Evolutionary conservation across 2,888 invertebrate genomes (phyloP), one percentile per base, ranked within the genome.

Genomic region (Notocelia uddmanniana): DNA sequence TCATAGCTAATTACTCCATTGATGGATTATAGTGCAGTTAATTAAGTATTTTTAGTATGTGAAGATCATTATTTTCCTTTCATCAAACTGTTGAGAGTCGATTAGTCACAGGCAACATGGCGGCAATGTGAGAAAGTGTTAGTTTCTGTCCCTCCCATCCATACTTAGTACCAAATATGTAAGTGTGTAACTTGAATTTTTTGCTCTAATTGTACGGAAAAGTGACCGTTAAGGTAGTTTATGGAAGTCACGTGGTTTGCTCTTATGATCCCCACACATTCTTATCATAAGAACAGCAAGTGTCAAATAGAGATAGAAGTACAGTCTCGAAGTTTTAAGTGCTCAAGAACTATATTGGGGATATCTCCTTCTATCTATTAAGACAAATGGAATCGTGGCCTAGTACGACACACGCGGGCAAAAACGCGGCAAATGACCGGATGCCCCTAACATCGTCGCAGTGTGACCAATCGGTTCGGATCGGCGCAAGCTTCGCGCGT

Each of bases 401-500:
- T 26, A 26, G 23, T 54, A 21, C 3, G 9, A 50, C 63, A 34
- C 48, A 63, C 63, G 21, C 26, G 21, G 21, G 55, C 34, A 66
- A 66, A 66, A 23, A 58, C 58, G 6, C 31, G 58, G 11, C n/a
- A 66, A 66, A 66, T 66, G 63, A 63, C 63, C 63, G 63, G 63
- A 63, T 63, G 64, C 52, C 64, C 64, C 52, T 37, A 31, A 45
- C 58, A 21, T 26, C 26, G 60, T 60, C 80, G 76, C 75, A 77
- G 81, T 87, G 83, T 87, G 77, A 83, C 89, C 76, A 90, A 90
- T 87, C 78, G 73, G 68, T 54, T 71, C 59, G 59, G 66, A 71
- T 71, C 66, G 52, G 76, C 78, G 79, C 84, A 87, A 89, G 85
- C 87, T 84, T 83, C 79, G 82, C 83, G 55, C n/a, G n/a, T n/a